These are phyloP conservation scores for Cryptophagus acutangulus DNA, from an alignment of 2,888 invertebrate genomes.

Conservation along the genomic window DNA sequence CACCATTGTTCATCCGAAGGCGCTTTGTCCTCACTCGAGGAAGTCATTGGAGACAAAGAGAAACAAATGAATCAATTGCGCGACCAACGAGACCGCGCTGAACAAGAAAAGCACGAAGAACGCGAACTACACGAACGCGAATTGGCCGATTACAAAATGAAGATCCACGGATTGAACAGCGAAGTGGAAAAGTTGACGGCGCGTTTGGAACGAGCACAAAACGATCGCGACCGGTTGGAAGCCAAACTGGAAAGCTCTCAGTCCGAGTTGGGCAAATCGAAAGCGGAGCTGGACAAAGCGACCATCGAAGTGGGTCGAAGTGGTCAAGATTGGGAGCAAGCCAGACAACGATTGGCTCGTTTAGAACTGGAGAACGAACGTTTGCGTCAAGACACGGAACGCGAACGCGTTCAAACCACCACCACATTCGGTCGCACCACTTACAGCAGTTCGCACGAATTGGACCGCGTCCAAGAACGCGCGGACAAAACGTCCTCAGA, in stretches of 20 bases:
- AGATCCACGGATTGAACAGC: slow-evolving; percentile 83
- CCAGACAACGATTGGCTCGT: slow-evolving; percentile 75
- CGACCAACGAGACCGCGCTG: slow-evolving; percentile 92
- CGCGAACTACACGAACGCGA: slow-evolving; percentile 89
- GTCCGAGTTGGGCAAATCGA: slow-evolving; percentile 89
- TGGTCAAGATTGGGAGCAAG: slow-evolving; percentile 84
- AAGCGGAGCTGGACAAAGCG: slow-evolving; percentile 89
- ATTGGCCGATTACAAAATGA: slow-evolving; percentile 92
- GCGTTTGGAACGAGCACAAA: slow-evolving; percentile 80
- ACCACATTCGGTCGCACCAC: slow-evolving; percentile 79
- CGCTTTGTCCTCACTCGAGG: slow-evolving; percentile 87
- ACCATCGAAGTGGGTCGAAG: slow-evolving; percentile 85
- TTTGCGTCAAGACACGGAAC: slow-evolving; percentile 76
- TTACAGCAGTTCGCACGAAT: slow-evolving; percentile 64
- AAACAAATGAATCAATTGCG: slow-evolving; percentile 92
- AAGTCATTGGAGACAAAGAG: slow-evolving; percentile 94
- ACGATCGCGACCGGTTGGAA: slow-evolving; percentile 87
- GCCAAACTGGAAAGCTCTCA: slow-evolving; percentile 88
- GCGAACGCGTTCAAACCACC: slow-evolving; percentile 53
- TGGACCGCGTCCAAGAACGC: slow-evolving; percentile 76
- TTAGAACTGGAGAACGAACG: slow-evolving; percentile 88
- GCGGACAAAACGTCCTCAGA: slow-evolving; percentile 83
- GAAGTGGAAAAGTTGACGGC: slow-evolving; percentile 87
- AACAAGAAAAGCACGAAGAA: slow-evolving; percentile 94
- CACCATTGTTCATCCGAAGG: slow-evolving; percentile 93